Percentiles rank a stretch among this genome's conserved stretches.
These are phyloP conservation scores for Conops quadrifasciatus DNA, from an alignment of 2,888 invertebrate species.

Conservation along the genomic window DNA sequence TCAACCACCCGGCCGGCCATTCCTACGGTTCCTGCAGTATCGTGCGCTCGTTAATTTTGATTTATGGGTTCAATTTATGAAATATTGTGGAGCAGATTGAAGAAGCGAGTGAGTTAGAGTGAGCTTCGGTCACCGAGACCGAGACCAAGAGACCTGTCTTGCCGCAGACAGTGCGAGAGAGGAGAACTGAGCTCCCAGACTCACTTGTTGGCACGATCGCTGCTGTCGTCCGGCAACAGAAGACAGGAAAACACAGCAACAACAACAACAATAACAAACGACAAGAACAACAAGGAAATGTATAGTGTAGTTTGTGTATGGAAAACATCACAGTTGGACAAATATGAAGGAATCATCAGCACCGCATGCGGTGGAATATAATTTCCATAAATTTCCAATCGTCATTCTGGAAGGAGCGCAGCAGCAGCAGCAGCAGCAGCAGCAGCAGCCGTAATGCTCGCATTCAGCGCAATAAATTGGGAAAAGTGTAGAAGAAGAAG, in stretches of 20 bases:
- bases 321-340: slow-evolving; percentile 31
- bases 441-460: not conserved
- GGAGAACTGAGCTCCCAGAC: not conserved
- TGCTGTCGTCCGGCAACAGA: not conserved
- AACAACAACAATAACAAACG: slow-evolving; percentile 2
- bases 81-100: slow-evolving; percentile 37
- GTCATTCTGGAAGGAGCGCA: slow-evolving; percentile 8
- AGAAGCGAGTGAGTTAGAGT: no score
- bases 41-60: slow-evolving; percentile 44
- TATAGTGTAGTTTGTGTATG: slow-evolving; percentile 19
- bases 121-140: no score
- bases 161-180: not conserved
- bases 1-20: slow-evolving; percentile 16
- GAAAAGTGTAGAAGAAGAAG: not conserved
- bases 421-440: not conserved
- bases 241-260: not conserved
- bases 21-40: slow-evolving; percentile 29
- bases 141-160: not conserved
- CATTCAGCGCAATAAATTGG: no score
- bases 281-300: not conserved
- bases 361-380: slow-evolving; percentile 33
- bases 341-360: slow-evolving; percentile 36
- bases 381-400: slow-evolving; percentile 28
- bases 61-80: slow-evolving; percentile 43
- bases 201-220: not conserved